Evolutionary conservation across 2,888 invertebrate genomes (phyloP).

Genomic region (Drosophila recens): DNA sequence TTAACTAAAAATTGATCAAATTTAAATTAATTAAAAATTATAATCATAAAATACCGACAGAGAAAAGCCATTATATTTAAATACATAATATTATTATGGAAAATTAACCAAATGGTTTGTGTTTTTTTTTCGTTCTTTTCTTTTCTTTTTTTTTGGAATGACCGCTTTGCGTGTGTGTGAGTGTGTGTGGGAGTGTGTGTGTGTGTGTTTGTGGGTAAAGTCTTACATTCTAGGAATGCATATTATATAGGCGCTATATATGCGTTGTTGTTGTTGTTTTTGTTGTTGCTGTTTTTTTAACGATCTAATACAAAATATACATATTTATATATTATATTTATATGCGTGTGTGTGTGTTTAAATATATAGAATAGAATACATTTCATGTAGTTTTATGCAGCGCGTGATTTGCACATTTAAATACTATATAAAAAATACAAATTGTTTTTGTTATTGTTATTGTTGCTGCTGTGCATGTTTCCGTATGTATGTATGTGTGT

Average conservation of each 20-base stretch:
- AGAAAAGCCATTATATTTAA: slow-evolving; percentile 12
- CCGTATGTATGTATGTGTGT: slow-evolving; percentile 31
- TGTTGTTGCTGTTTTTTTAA: slow-evolving; percentile 13
- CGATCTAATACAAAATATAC: slow-evolving; percentile 52
- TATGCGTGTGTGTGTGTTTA: slow-evolving; percentile 14
- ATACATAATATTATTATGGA: slow-evolving; percentile 12
- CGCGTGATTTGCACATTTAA: slow-evolving; percentile 54
- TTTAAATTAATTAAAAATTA: slow-evolving; percentile 16
- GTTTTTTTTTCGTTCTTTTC: slow-evolving; percentile 18
- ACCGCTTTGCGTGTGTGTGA: slow-evolving; percentile 48
- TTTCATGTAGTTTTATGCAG: slow-evolving; percentile 55
- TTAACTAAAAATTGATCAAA: slow-evolving; percentile 31
- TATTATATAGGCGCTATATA: slow-evolving; percentile 44
- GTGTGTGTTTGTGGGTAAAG: slow-evolving; percentile 14
- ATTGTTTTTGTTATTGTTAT: slow-evolving; percentile 59
- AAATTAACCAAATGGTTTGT: slow-evolving; percentile 25
- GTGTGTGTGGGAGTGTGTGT: background rate
- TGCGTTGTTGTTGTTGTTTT: slow-evolving; percentile 22
- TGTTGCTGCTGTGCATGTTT: slow-evolving; percentile 48
- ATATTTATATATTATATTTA: slow-evolving; percentile 29
- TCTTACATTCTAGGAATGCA: slow-evolving; percentile 69
- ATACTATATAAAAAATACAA: slow-evolving; percentile 80
- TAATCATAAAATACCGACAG: slow-evolving; percentile 20
- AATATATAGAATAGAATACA: slow-evolving; percentile 55
- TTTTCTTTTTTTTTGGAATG: slow-evolving; percentile 60